Percentiles rank a stretch among this genome's conserved stretches.
Conservation (phyloP, 2,888 invertebrate species). For the Luffia ferchaultella region DNA sequence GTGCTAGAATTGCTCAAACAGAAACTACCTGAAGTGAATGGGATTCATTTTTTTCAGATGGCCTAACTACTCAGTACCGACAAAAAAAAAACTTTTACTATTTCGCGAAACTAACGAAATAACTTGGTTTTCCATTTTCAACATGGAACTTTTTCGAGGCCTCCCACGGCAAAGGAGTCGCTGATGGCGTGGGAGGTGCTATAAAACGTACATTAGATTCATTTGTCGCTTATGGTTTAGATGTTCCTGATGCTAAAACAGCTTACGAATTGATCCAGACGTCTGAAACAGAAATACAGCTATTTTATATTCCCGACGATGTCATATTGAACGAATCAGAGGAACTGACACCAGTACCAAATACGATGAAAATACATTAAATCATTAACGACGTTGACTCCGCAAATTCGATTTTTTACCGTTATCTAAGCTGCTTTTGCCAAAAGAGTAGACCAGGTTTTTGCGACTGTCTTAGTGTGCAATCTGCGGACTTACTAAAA, state of each 20-base stretch:
- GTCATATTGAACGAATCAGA: slow-evolving; percentile 3
- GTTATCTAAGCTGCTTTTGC: too few species aligned
- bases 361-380: slow-evolving; percentile 5
- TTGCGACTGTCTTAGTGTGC: too few species aligned
- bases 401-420: too few species aligned
- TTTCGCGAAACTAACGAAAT: neutral
- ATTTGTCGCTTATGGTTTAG: slow-evolving; percentile 1
- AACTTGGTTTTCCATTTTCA: neutral
- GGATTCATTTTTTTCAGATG: neutral
- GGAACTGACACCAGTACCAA: slow-evolving; percentile 4
- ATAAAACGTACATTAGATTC: slow-evolving; percentile 4
- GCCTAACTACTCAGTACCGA: neutral
- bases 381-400: too few species aligned
- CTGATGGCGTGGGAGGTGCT: slow-evolving; percentile 4
- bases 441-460: too few species aligned
- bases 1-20: neutral
- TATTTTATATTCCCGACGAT: slow-evolving; percentile 7
- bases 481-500: too few species aligned
- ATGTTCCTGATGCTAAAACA: slow-evolving; percentile 3
- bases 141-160: slow-evolving; percentile 6
- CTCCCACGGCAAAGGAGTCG: slow-evolving; percentile 3
- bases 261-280: slow-evolving; percentile 3
- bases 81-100: neutral
- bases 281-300: slow-evolving; percentile 4
- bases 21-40: neutral